phyloP scores from a whole-genome alignment of 2,888 invertebrate species.

The Flexamia atlantica region DNA sequence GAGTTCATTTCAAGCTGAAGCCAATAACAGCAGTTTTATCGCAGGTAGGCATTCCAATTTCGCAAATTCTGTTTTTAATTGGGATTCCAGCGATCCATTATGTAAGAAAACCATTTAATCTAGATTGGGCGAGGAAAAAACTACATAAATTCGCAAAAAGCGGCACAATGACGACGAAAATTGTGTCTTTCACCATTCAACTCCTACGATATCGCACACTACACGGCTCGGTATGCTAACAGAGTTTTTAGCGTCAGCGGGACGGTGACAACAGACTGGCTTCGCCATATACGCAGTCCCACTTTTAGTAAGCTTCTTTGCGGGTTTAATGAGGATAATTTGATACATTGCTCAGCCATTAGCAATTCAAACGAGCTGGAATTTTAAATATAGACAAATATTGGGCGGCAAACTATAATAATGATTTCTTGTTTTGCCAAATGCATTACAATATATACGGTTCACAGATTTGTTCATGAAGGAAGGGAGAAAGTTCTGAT shows the following conservation, averaged over 20 bases:
- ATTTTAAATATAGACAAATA: constrained; percentile 30
- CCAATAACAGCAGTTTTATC: too few species aligned
- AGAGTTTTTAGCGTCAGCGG: constrained; percentile 19
- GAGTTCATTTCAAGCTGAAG: too few species aligned
- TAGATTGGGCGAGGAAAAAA: too few species aligned
- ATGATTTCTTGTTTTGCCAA: not conserved
- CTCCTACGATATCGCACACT: not conserved
- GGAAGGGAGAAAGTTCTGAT: too few species aligned
- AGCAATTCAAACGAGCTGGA: constrained; percentile 24
- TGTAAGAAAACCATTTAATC: not conserved
- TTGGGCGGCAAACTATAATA: constrained; percentile 25
- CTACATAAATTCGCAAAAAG: too few species aligned
- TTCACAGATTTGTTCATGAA: too few species aligned
- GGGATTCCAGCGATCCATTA: too few species aligned
- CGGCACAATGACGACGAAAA: not conserved
- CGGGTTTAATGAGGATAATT: constrained; percentile 35
- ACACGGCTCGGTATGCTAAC: constrained; percentile 10
- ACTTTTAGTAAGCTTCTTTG: constrained; percentile 22
- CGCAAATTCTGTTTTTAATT: too few species aligned
- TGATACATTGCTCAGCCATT: constrained; percentile 35
- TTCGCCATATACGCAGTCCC: constrained; percentile 29
- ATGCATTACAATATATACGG: not conserved
- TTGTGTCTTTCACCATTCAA: not conserved
- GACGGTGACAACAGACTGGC: constrained; percentile 25
- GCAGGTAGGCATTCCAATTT: too few species aligned